phyloP scores from a whole-genome alignment of 2,113 vertebrate genomes.

The Cheirogaleus medius region DNA sequence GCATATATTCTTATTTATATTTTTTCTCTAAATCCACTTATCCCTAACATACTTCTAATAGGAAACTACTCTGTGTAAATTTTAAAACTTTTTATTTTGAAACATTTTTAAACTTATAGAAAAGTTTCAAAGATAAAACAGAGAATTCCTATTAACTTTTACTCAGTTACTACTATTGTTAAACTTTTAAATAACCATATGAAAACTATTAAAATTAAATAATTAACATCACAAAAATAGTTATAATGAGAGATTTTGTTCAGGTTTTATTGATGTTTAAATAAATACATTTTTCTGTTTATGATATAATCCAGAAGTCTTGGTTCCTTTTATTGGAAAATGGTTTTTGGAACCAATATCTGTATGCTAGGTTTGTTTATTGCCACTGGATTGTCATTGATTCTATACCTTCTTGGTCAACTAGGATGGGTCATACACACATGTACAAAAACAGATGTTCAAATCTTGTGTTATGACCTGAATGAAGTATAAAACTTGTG shows the following conservation, averaged over 20 bases:
- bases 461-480: no score
- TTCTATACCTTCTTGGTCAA: neutral
- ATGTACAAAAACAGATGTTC: neutral
- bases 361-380: neutral
- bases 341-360: constrained; percentile 4
- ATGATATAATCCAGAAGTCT: neutral
- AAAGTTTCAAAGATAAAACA: neutral
- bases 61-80: neutral
- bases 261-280: neutral
- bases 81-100: neutral
- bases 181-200: neutral
- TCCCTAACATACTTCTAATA: neutral
- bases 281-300: neutral
- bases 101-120: neutral
- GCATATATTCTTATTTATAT: neutral
- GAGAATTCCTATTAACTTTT: neutral
- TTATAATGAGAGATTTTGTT: neutral
- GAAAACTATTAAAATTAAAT: neutral
- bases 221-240: neutral
- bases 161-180: neutral
- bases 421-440: neutral
- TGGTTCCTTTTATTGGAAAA: neutral
- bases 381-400: neutral
- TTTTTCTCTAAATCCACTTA: neutral
- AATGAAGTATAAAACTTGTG: no score